Base-by-base conservation (phyloP, 2,113 vertebrate species). In the Colistium nudipinnis region DNA sequence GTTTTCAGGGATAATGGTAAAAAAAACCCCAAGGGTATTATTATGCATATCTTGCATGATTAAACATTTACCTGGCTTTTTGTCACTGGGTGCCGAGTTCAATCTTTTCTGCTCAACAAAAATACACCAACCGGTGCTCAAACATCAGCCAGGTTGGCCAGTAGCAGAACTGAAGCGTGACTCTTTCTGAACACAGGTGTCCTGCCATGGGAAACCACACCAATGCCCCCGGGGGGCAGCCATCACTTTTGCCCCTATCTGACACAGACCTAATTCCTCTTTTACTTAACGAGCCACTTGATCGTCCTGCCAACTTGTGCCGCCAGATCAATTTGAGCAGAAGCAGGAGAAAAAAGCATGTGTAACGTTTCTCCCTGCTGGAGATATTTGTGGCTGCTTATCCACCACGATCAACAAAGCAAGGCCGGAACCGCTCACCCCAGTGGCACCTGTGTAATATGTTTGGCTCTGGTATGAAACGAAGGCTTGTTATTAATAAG, bases 271-370 rank as follows among this genome's bases (percentile, higher is more conserved):
- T 82, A 83, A 86, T 85, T 87, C 73, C 48, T 86, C 77, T 73
- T 67, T 74, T 77, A 75, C 74, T 44, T 91, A 91, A 91, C 80
- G 82, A 91, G 87, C 86, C 89, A 87, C 81, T 91, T 88, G 85
- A 90, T 91, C 87, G 90, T 87, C 66, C 72, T 83, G 89, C 81
- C 83, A 78, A 47, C 80, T 69, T 44, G 70, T 53, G 63, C 57
- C 28, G 52, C 76, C 79, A 60, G 82, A 91, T 92, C 88, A 89
- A 89, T 89, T 81, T 35, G 38, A 72, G 31, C 27, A 48, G 41
- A 52, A 53, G 43, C 57, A 72, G 73, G 68, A 63, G 73, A 65
- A 63, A 73, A 85, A 63, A 22, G 25, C 44, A 49, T 74, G 64
- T 65, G 74, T 62, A 85, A 74, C 60, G 19, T 63, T 74, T 83